Conservation (phyloP, 2,888 invertebrate species). For the Callosobruchus maculatus region DNA sequence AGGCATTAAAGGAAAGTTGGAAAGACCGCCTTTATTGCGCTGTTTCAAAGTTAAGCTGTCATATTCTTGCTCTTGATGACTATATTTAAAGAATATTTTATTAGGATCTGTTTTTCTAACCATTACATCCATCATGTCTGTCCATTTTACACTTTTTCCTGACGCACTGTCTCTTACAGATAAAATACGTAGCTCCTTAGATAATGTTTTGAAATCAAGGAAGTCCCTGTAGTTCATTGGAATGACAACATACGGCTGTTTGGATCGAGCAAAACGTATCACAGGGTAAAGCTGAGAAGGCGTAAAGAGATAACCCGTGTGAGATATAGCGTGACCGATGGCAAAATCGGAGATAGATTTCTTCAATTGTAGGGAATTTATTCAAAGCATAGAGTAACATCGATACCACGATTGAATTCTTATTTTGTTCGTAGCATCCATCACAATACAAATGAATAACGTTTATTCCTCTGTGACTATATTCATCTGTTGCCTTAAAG, state of each 20-base stretch:
- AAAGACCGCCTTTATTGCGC: too few relatives aligned
- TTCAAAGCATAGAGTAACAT: constrained; percentile 6
- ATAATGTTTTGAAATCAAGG: constrained; percentile 7
- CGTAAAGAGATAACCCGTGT: constrained; percentile 7
- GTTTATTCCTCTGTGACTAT: neutral
- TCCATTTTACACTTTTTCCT: constrained; percentile 6
- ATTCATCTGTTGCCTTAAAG: neutral
- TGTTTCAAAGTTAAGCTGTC: neutral
- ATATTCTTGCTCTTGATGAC: constrained; percentile 5
- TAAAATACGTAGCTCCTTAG: constrained; percentile 5
- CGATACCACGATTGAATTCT: constrained; percentile 6
- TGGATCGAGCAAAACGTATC: constrained; percentile 7
- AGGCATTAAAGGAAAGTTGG: too few relatives aligned
- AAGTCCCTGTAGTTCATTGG: constrained; percentile 7
- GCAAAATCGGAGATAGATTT: constrained; percentile 4
- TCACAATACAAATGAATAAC: neutral
- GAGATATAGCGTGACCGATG: constrained; percentile 7
- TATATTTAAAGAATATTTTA: constrained; percentile 11
- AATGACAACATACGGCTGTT: constrained; percentile 8
- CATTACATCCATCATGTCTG: constrained; percentile 11
- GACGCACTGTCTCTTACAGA: neutral
- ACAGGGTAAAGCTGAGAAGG: constrained; percentile 13
- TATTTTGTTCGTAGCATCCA: constrained; percentile 4
- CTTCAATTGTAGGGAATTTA: constrained; percentile 1
- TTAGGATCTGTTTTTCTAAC: constrained; percentile 5